Evolutionary conservation across 2,888 invertebrate genomes (phyloP), one percentile per base, ranked within the genome.

Genomic region (Siphonodentalium dalli): DNA sequence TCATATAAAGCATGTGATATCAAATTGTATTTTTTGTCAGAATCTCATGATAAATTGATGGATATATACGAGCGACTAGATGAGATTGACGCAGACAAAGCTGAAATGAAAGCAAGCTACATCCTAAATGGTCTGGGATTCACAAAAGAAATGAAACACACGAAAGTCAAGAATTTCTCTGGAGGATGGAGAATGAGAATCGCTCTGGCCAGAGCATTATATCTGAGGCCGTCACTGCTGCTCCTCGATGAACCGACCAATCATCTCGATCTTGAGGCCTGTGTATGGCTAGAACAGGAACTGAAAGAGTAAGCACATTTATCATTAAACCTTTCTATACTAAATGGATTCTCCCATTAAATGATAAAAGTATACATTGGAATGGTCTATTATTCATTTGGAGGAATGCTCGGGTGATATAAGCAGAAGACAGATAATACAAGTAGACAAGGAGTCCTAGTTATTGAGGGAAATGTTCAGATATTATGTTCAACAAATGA

Each of bases 211-310:
- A 72, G 86, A 43, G 86, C 86, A 4, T 75, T 86, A 26, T 85
- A 79, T 66, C 79, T 87, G 38, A 83, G 84, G 61, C 87, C 87
- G 0, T 83, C 85, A 50, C 69, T 87, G 45, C 74, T 87, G 26
- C 73, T 87, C 43, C 77, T 86, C 49, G 87, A 87, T 72, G 87
- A 87, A 69, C 87, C 87, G 0, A 85, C 85, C 8, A 85, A 85
- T 61, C 85, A 85, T 72, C 71, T 87, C 35, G 75, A 87, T 86
- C 86, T 99, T 68, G 96, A 99, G 79, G 98, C 99, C 52, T 99
- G 98, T 81, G 98, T 99, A 39, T 99, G 99, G 99, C 87, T 99
- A 51, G 99, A 99, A 83, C 93, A 96, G 81, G 98, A 99, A 84
- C 86, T 99, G 37, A 94, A 93, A 84, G 88, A 89, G 86, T 92